Conservation (phyloP, 2,797 vertebrate species). For the Pseudochaenichthys georgianus region DNA sequence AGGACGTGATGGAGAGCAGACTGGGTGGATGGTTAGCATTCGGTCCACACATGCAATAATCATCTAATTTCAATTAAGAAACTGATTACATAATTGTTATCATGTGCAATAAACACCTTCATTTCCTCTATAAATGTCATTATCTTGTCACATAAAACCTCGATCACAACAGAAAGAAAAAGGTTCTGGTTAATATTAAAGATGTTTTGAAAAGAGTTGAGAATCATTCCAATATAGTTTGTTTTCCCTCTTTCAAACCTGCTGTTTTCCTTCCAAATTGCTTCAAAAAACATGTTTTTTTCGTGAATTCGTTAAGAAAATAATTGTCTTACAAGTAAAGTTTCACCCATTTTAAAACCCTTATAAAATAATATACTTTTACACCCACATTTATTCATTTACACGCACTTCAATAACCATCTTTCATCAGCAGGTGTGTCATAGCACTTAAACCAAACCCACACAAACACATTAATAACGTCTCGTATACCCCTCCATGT, state of each 20-base stretch:
- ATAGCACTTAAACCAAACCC: slow-evolving; percentile 54
- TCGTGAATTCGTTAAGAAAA: slow-evolving; percentile 16
- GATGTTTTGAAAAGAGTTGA: slow-evolving; percentile 35
- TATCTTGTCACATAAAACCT: slow-evolving; percentile 34
- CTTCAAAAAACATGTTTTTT: slow-evolving; percentile 4
- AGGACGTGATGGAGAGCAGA: slow-evolving; percentile 65
- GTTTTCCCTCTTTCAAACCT: slow-evolving; percentile 10
- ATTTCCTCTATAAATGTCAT: slow-evolving; percentile 16
- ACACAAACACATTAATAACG: slow-evolving; percentile 50
- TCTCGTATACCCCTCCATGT: slow-evolving; percentile 39
- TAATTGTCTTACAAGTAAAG: not conserved
- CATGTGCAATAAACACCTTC: slow-evolving; percentile 16
- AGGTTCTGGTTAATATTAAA: slow-evolving; percentile 47
- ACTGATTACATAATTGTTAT: slow-evolving; percentile 40
- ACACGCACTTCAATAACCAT: slow-evolving; percentile 39
- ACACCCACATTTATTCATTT: not conserved
- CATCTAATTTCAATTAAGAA: slow-evolving; percentile 10
- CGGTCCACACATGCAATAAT: slow-evolving; percentile 28
- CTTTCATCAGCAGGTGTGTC: slow-evolving; percentile 70
- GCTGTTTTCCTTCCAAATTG: slow-evolving; percentile 17
- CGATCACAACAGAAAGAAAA: slow-evolving; percentile 34
- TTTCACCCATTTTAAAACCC: slow-evolving; percentile 3
- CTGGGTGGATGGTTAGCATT: slow-evolving; percentile 35
- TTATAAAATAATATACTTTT: slow-evolving; percentile 21
- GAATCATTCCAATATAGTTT: slow-evolving; percentile 14